Evolutionary conservation across 2,113 vertebrate species (phyloP).

Genomic region (Thamnophis sirtalis): DNA sequence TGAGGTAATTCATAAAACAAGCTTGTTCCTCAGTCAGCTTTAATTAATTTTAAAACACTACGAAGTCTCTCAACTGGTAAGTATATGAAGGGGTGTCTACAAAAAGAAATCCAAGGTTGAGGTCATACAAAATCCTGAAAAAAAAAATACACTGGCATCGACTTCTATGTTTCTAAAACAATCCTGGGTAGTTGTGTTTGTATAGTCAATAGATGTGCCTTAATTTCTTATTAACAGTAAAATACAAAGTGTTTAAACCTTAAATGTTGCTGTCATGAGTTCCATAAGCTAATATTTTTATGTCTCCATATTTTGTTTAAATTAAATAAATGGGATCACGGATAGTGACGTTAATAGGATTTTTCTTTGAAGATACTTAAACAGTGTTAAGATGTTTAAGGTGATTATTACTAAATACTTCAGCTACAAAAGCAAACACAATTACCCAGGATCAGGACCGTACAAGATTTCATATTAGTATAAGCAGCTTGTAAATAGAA

Average conservation of each 20-base stretch:
- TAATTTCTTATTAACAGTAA: neutral
- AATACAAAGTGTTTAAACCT: neutral
- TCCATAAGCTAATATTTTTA: neutral
- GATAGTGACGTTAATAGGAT: neutral
- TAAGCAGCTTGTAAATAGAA: neutral
- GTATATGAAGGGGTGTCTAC: neutral
- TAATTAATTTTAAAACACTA: neutral
- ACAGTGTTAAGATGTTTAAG: neutral
- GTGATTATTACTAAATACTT: neutral
- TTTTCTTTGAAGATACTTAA: neutral
- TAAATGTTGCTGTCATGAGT: neutral
- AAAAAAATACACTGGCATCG: neutral
- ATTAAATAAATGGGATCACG: neutral
- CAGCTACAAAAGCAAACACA: neutral
- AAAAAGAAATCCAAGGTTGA: neutral
- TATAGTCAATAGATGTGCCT: neutral
- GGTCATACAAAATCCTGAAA: neutral
- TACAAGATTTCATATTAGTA: neutral
- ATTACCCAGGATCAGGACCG: neutral
- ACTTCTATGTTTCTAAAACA: neutral
- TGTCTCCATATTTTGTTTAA: neutral
- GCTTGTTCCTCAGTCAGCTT: neutral
- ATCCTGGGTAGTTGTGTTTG: neutral
- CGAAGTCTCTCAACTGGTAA: neutral
- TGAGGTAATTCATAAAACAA: neutral